Evolutionary conservation across 2,888 invertebrate genomes (phyloP).

Genomic region (Piscicola geometra): DNA sequence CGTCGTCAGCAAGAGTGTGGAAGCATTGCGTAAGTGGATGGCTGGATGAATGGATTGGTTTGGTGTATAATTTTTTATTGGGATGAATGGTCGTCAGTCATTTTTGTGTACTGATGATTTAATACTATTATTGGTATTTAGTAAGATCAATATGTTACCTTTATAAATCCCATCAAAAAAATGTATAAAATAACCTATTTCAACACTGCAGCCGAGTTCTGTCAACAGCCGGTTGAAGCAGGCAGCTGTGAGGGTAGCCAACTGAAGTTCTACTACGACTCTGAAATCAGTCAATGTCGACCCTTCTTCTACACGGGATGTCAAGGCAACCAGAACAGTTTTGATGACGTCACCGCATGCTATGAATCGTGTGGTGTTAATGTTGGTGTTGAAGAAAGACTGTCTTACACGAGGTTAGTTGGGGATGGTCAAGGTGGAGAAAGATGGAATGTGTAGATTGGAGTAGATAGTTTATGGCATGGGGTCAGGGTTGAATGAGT

Average conservation of each 20-base stretch:
- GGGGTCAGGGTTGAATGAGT: too few species aligned
- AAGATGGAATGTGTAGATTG: too few species aligned
- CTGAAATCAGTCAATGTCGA: slow-evolving; percentile 60
- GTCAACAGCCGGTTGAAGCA: slow-evolving; percentile 31
- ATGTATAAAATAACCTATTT: too few species aligned
- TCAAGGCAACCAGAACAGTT: slow-evolving; percentile 83
- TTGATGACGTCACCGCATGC: slow-evolving; percentile 60
- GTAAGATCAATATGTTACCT: too few species aligned
- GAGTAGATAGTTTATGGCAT: too few species aligned
- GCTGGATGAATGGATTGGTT: too few species aligned
- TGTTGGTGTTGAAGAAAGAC: slow-evolving; percentile 14
- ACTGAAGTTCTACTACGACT: slow-evolving; percentile 72
- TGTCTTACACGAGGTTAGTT: slow-evolving; percentile 21
- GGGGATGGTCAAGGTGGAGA: too few species aligned
- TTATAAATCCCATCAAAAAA: too few species aligned
- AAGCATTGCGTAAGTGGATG: not conserved
- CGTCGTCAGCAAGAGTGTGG: not conserved
- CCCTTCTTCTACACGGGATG: slow-evolving; percentile 82
- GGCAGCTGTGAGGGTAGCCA: slow-evolving; percentile 37
- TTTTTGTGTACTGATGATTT: too few species aligned
- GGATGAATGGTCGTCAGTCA: too few species aligned
- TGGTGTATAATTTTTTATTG: too few species aligned
- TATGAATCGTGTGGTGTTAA: slow-evolving; percentile 30
- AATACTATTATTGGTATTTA: too few species aligned
- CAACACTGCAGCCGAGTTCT: slow-evolving; percentile 37